These are phyloP conservation scores for Chrysomallon squamiferum DNA, from an alignment of 1,140 invertebrate genomes.

Conservation along the genomic window DNA sequence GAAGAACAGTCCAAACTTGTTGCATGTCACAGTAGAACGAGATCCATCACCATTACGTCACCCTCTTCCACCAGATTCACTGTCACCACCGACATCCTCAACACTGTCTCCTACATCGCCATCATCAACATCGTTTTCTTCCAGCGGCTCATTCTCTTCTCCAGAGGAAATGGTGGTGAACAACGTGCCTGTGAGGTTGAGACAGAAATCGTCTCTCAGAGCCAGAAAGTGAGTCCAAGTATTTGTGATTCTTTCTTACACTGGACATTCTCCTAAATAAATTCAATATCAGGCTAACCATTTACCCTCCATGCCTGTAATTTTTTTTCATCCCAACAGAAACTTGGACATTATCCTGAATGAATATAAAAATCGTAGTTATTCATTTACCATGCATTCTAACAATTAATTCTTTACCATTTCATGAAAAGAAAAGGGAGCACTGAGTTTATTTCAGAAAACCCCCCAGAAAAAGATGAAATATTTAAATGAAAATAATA, in stretches of 20 bases:
- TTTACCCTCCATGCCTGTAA: background rate
- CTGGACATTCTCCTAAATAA: too few relatives aligned
- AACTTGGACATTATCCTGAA: background rate
- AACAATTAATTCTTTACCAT: too few relatives aligned
- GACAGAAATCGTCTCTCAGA: slow-evolving; percentile 64
- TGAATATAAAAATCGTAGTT: too few relatives aligned
- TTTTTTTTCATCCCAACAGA: background rate
- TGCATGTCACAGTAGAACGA: slow-evolving; percentile 85
- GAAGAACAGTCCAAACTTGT: slow-evolving; percentile 40
- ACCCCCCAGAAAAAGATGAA: too few relatives aligned
- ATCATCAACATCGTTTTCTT: slow-evolving; percentile 7
- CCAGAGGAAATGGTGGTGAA: slow-evolving; percentile 40
- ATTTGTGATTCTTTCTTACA: too few relatives aligned
- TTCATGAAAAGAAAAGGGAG: too few relatives aligned
- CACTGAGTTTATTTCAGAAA: too few relatives aligned
- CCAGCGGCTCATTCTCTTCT: slow-evolving; percentile 2
- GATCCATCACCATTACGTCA: slow-evolving; percentile 76
- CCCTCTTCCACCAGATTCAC: slow-evolving; percentile 14
- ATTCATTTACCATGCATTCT: too few relatives aligned
- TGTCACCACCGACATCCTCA: slow-evolving; percentile 15
- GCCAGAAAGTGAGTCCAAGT: slow-evolving; percentile 35
- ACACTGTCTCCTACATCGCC: slow-evolving; percentile 23
- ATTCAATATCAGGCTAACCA: too few relatives aligned
- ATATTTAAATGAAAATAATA: too few relatives aligned
- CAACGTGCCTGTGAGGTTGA: slow-evolving; percentile 48